Evolutionary conservation across 2,888 invertebrate species (phyloP).

Genomic region (Yponomeuta cagnagella): DNA sequence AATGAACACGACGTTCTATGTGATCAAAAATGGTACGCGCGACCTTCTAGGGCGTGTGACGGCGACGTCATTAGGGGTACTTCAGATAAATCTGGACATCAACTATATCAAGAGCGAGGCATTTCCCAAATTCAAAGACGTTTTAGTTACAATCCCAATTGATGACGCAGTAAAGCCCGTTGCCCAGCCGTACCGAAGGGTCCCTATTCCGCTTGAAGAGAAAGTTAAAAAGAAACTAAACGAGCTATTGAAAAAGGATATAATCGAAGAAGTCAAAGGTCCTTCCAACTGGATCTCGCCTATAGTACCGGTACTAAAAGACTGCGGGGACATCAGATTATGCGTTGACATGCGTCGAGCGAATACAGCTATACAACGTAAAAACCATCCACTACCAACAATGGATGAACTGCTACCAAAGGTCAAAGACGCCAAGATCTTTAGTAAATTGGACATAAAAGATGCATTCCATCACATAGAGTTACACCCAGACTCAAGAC

Average conservation of each 20-base stretch:
- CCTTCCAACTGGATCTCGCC: constrained; percentile 17
- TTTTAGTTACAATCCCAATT: no score
- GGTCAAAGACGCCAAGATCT: background rate
- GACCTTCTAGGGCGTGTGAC: constrained; percentile 22
- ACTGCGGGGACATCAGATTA: constrained; percentile 24
- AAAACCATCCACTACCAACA: constrained; percentile 27
- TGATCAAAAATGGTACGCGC: constrained; percentile 21
- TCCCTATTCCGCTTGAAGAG: constrained; percentile 9
- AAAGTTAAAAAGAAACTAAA: constrained; percentile 17
- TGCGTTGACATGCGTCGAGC: constrained; percentile 34
- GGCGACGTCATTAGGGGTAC: constrained; percentile 16
- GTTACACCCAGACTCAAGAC: constrained; percentile 31
- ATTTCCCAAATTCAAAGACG: no score
- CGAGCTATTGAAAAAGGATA: constrained; percentile 28
- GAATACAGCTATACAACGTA: constrained; percentile 32
- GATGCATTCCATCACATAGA: constrained; percentile 43
- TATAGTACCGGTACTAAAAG: constrained; percentile 20
- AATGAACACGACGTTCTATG: constrained; percentile 21
- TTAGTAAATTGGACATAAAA: constrained; percentile 14
- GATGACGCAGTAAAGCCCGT: no score
- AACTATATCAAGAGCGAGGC: no score
- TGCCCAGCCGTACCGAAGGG: constrained; percentile 11
- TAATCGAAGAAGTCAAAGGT: constrained; percentile 34
- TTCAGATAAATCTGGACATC: no score
- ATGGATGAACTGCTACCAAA: constrained; percentile 17